Evolutionary conservation across 2,797 vertebrate species (phyloP).

Genomic region (Perdix hodgsoniae): DNA sequence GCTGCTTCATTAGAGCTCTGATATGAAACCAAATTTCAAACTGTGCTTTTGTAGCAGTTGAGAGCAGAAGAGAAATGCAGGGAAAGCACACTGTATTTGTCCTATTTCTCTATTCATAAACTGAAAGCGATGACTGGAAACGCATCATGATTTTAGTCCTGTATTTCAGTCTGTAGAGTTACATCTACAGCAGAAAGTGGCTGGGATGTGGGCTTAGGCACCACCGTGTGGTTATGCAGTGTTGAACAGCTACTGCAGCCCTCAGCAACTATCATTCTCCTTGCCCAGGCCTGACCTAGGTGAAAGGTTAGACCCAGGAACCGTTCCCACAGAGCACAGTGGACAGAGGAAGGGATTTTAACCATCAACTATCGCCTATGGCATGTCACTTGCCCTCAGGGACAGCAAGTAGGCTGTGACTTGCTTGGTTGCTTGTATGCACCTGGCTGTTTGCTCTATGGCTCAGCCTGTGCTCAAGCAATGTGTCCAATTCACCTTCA

Average conservation of each 20-base stretch:
- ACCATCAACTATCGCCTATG: accelerated
- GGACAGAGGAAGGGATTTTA: not conserved
- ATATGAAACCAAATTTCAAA: too few relatives aligned
- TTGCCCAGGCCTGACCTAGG: too few relatives aligned
- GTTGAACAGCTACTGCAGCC: not conserved
- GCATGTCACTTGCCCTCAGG: accelerated
- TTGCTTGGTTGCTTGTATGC: accelerated
- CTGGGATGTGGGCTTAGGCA: not conserved
- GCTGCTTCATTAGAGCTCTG: not conserved
- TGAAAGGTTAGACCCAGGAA: not conserved
- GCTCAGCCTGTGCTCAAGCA: not conserved
- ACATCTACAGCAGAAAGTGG: accelerated
- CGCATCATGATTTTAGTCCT: not conserved
- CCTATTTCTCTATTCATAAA: not conserved
- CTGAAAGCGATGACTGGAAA: not conserved
- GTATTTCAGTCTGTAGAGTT: not conserved
- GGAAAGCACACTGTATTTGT: accelerated
- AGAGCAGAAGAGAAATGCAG: not conserved
- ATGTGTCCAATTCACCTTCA: accelerated
- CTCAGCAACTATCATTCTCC: not conserved
- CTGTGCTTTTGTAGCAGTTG: not conserved
- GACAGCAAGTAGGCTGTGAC: not conserved
- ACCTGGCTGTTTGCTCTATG: accelerated
- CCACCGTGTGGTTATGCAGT: accelerated
- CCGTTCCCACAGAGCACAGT: not conserved